Evolutionary conservation across 2,888 invertebrate species (phyloP), one percentile per base, ranked within the genome.

Genomic region (Cephus nigrinus): DNA sequence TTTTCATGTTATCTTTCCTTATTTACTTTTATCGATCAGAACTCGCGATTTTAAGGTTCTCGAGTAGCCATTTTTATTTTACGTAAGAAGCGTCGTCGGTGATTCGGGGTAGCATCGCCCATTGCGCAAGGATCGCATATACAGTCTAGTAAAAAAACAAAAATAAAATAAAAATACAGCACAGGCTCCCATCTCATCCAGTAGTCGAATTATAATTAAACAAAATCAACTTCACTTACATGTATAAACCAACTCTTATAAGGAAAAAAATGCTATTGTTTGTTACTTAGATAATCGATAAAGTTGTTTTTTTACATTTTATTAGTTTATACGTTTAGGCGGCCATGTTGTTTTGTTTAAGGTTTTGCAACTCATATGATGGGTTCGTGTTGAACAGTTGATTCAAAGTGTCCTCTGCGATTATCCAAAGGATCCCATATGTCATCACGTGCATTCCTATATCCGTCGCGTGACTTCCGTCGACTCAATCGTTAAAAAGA

Each of bases 211-310:
- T 71, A 31, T 71, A 32, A 71, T 33, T 71, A 71, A 71, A 32
- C 71, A 33, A 71, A 71, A 71, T 71, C 71, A 71, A 71, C 33
- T 71, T 71, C 71, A 71, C 71, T 71, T 71, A 71, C 71, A 33
- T 71, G 32, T 35, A 74, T 35, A 34, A 74, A 34, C 34, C 30
- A 72, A 71, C 31, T 71, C 33, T 71, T 71, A 71, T 71, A 71
- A 71, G 79, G 83, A 81, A 82, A 88, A 88, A 88, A 85, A 86
- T 88, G 90, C 90, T 91, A 91, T 91, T 90, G 91, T 91, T 91
- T 91, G 91, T 91, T 91, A 91, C 89, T 90, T 91, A 91, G 91
- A 90, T 91, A 89, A 90, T 90, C 88, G 87, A 90, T 88, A 90
- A 90, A 88, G 89, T 90, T 91, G 90, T 90, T 90, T 91, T 83